A percentile compares a stretch with the other conserved stretches of the same genome.
These are phyloP conservation scores for Vireo griseus DNA, from an alignment of 2,797 vertebrate genomes.

Conservation along the genomic window DNA sequence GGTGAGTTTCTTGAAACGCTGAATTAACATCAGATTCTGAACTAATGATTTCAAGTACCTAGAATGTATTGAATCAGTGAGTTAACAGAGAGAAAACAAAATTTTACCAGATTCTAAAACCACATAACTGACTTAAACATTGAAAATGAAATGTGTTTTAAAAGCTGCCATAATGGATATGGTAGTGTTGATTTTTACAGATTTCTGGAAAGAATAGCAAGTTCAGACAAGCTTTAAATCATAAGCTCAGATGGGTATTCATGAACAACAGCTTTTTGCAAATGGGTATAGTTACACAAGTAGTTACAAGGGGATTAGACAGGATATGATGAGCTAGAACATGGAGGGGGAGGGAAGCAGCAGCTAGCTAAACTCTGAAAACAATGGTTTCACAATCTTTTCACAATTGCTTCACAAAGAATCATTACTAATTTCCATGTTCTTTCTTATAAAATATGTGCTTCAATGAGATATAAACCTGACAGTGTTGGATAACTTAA, in stretches of 20 bases:
- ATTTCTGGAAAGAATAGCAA: constrained; percentile 24
- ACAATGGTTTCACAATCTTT: background rate
- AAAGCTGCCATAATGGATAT: background rate
- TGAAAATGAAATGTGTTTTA: background rate
- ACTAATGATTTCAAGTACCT: constrained; percentile 95
- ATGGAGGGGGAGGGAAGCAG: background rate
- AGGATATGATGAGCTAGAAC: background rate
- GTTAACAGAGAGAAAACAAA: background rate
- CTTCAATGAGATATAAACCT: background rate
- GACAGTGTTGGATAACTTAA: background rate
- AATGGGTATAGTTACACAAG: background rate
- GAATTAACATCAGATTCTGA: constrained; percentile 92
- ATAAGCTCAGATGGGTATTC: background rate
- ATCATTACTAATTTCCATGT: background rate
- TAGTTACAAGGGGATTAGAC: background rate
- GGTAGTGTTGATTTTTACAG: background rate
- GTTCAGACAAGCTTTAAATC: background rate
- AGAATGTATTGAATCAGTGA: constrained; percentile 36
- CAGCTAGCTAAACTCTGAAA: background rate
- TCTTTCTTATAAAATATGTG: background rate
- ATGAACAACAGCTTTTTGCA: background rate
- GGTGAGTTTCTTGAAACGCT: constrained; percentile 87
- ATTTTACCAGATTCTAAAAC: background rate
- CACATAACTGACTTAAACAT: background rate
- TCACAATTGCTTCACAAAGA: background rate